Conservation (phyloP, 2,888 invertebrate genomes). For the Dryadula phaetusa region DNA sequence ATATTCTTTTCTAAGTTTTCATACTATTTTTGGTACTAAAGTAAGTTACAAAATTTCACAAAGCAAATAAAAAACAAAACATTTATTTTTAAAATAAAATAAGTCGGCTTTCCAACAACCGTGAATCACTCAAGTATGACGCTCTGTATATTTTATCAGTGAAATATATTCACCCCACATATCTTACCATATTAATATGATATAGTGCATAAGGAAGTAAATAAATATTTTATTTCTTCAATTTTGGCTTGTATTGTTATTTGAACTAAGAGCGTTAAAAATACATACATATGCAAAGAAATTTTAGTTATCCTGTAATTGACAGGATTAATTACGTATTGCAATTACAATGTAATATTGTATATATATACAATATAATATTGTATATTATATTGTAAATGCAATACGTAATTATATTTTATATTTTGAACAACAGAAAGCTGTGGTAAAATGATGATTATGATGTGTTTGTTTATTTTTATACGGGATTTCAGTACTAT, state of each 20-base stretch:
- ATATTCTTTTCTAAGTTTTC: no score
- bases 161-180: background rate
- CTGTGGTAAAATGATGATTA: no score
- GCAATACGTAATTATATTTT: no score
- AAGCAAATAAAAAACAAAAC: background rate
- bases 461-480: no score
- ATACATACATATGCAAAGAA: no score
- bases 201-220: background rate
- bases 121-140: background rate
- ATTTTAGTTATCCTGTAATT: no score
- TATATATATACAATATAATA: no score
- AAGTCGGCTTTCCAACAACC: background rate
- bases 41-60: background rate
- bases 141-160: background rate
- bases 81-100: background rate
- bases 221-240: background rate
- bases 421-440: no score
- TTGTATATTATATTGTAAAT: no score
- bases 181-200: background rate
- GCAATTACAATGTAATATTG: no score
- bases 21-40: background rate
- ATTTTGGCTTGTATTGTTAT: background rate
- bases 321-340: no score
- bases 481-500: no score
- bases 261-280: conserved; percentile 3